Evolutionary conservation across 2,797 vertebrate species (phyloP).

Genomic region (Pangasius mekongensis): DNA sequence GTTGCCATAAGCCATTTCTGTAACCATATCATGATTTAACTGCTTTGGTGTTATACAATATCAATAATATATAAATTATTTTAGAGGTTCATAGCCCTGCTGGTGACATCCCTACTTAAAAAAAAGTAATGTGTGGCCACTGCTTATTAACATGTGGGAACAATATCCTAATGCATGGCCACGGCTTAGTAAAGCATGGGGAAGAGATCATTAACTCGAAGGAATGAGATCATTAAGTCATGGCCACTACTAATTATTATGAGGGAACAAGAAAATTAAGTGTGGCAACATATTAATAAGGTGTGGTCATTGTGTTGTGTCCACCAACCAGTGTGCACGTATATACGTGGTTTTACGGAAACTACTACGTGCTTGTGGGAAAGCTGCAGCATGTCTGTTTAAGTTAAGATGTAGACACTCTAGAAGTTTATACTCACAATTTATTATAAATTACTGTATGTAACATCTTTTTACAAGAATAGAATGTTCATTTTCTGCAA

Average conservation of each 20-base stretch:
- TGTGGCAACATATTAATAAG: not conserved
- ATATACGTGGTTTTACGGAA: not conserved
- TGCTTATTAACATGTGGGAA: not conserved
- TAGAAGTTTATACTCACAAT: not conserved
- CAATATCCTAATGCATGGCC: not conserved
- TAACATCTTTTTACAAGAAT: not conserved
- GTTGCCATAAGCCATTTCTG: constrained; percentile 18
- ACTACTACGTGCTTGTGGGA: not conserved
- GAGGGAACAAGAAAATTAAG: not conserved
- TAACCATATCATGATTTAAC: constrained; percentile 28
- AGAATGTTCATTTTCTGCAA: not conserved
- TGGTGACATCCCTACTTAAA: constrained; percentile 1
- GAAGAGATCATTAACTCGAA: not conserved
- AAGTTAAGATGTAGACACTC: not conserved
- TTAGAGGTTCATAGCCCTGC: not conserved
- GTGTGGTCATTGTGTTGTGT: not conserved
- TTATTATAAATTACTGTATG: not conserved
- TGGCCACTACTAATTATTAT: not conserved
- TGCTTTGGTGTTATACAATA: constrained; percentile 7
- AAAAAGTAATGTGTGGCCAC: not conserved
- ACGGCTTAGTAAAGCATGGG: not conserved
- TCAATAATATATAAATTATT: constrained; percentile 4
- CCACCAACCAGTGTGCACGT: not conserved
- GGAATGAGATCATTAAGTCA: not conserved
- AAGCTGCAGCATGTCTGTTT: not conserved